phyloP scores from a whole-genome alignment of 2,888 invertebrate species.

The Polia nebulosa region DNA sequence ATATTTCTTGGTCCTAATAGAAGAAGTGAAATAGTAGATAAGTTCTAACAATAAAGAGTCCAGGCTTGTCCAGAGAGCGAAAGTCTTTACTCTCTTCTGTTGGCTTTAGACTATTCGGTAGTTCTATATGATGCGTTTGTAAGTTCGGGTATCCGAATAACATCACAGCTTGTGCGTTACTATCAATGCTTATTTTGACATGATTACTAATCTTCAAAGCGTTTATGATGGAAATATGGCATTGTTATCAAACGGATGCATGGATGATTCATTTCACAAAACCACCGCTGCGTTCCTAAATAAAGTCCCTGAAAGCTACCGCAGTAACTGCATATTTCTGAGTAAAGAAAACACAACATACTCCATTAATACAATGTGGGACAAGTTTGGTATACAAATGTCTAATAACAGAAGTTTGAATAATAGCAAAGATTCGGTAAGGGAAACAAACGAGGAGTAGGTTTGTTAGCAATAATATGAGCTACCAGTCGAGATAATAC shows the following conservation, averaged over 20 bases:
- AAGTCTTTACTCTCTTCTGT: not conserved
- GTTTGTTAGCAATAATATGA: not conserved
- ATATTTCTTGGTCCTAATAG: not conserved
- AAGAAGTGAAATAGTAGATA: not conserved
- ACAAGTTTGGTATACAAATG: conserved; percentile 18
- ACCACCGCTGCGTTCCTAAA: conserved; percentile 1
- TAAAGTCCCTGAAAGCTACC: conserved; percentile 7
- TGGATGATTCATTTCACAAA: conserved; percentile 38
- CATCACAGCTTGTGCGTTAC: not conserved
- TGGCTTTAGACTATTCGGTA: not conserved
- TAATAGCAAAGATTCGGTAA: conserved; percentile 21
- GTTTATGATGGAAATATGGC: not conserved
- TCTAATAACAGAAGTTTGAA: conserved; percentile 33
- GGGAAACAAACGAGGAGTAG: conserved; percentile 20
- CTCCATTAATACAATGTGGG: conserved; percentile 1
- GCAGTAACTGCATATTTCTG: not conserved
- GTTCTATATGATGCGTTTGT: not conserved
- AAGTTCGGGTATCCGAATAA: not conserved
- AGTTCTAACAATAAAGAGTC: not conserved
- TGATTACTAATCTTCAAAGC: conserved; percentile 8
- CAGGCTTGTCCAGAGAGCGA: not conserved
- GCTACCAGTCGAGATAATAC: not conserved
- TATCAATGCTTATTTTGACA: conserved; percentile 2
- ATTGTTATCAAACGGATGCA: conserved; percentile 22
- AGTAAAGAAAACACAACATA: not conserved